Evolutionary conservation across 53 echinoderm and acorn worm species (phyloP).

Genomic region (Arbacia lixula): DNA sequence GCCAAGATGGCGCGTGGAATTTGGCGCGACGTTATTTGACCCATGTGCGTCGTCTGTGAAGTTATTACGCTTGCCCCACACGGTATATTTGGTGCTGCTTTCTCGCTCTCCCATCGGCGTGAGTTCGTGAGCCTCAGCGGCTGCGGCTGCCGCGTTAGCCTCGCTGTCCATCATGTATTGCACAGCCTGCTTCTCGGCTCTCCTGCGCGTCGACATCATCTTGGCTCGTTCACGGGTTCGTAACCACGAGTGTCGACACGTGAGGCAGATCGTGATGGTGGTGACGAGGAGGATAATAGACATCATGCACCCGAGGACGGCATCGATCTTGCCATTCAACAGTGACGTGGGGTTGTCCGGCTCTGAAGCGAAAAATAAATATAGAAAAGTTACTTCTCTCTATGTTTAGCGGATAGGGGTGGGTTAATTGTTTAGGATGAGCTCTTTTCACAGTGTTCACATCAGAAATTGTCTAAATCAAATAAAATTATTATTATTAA

Average conservation of each 20-base stretch:
- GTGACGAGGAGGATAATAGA: constrained; percentile 75
- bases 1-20: constrained; percentile 13
- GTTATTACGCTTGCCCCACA: constrained; percentile 10
- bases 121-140: constrained; percentile 55
- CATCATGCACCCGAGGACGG: constrained; percentile 78
- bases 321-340: constrained; percentile 73
- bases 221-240: constrained; percentile 82
- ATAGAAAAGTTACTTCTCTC: neutral
- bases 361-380: constrained; percentile 38
- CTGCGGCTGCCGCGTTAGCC: constrained; percentile 32
- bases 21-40: neutral
- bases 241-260: constrained; percentile 90
- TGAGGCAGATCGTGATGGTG: constrained; percentile 72
- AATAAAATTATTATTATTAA: too few relatives aligned
- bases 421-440: too few relatives aligned
- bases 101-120: constrained; percentile 30
- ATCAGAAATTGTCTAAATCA: too few relatives aligned
- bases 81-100: constrained; percentile 19
- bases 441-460: too few relatives aligned
- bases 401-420: too few relatives aligned
- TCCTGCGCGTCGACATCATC: constrained; percentile 69
- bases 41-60: neutral
- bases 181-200: constrained; percentile 72
- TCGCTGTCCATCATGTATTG: constrained; percentile 87
- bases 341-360: constrained; percentile 44